phyloP scores from a whole-genome alignment of 2,797 vertebrate genomes.

The Anabacerthia variegaticeps region DNA sequence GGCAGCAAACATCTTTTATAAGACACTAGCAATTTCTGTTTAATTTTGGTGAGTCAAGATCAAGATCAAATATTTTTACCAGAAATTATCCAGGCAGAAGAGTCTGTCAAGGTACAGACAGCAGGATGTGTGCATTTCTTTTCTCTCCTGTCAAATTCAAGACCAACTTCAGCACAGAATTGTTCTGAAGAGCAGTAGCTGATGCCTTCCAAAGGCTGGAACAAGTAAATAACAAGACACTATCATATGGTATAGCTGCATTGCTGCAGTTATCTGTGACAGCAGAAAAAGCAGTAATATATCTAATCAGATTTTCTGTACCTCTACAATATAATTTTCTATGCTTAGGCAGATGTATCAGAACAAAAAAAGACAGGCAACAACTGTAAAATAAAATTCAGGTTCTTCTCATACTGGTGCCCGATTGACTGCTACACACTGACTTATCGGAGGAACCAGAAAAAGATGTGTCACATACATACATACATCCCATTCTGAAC shows the following conservation, averaged over 20 bases:
- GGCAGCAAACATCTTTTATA: background rate
- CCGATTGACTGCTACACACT: background rate
- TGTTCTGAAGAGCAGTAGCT: background rate
- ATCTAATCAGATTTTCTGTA: slow-evolving; percentile 2
- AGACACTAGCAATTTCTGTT: background rate
- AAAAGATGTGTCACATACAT: background rate
- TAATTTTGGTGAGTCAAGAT: background rate
- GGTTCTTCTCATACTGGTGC: background rate
- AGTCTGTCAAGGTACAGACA: background rate
- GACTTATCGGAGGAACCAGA: background rate
- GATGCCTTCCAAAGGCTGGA: background rate
- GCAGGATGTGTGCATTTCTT: background rate
- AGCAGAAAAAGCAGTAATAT: background rate
- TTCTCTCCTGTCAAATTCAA: background rate
- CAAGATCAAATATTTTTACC: background rate
- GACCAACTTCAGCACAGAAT: background rate
- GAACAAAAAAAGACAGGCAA: slow-evolving; percentile 4
- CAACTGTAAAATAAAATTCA: background rate
- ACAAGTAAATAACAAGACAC: background rate
- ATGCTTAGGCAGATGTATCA: background rate
- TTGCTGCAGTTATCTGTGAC: background rate
- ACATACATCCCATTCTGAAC: background rate
- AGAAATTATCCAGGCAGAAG: background rate
- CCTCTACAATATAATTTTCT: background rate
- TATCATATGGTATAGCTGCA: background rate